Conservation (phyloP, 1,140 invertebrate species). For the Bombus superbus region DNA sequence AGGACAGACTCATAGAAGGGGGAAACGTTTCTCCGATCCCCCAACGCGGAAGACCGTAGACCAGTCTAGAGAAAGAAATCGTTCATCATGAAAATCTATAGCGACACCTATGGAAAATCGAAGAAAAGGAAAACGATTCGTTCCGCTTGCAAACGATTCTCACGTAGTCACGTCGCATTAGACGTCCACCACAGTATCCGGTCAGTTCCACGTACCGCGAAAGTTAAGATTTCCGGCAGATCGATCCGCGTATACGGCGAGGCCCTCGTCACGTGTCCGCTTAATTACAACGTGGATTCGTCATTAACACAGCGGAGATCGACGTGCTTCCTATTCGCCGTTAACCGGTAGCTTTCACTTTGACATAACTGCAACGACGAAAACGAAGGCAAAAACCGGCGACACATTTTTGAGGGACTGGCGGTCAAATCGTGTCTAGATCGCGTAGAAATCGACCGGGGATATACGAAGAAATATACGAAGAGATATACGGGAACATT, state of each 20-base stretch:
- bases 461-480: neutral
- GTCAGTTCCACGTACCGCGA: slow-evolving; percentile 49
- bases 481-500: neutral
- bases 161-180: slow-evolving; percentile 20
- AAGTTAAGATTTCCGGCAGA: slow-evolving; percentile 59
- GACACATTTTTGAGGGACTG: neutral
- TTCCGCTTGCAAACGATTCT: slow-evolving; percentile 37
- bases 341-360: slow-evolving; percentile 56
- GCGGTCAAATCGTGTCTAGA: too few relatives aligned
- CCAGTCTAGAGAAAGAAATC: neutral
- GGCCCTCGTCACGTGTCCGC: slow-evolving; percentile 8
- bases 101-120: neutral
- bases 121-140: neutral
- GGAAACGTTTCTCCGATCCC: too few relatives aligned
- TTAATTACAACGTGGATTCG: slow-evolving; percentile 50
- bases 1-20: slow-evolving; percentile 3
- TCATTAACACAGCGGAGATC: slow-evolving; percentile 37
- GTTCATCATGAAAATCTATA: too few relatives aligned
- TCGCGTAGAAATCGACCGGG: neutral
- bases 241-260: neutral
- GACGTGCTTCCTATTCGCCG: slow-evolving; percentile 27
- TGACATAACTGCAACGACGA: slow-evolving; percentile 41
- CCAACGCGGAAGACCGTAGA: neutral
- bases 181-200: slow-evolving; percentile 41
- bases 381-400: slow-evolving; percentile 28